A percentile compares a stretch with the other conserved stretches of the same genome.
Conservation (phyloP, 2,888 invertebrate genomes). For the Bhutanitis thaidina region DNA sequence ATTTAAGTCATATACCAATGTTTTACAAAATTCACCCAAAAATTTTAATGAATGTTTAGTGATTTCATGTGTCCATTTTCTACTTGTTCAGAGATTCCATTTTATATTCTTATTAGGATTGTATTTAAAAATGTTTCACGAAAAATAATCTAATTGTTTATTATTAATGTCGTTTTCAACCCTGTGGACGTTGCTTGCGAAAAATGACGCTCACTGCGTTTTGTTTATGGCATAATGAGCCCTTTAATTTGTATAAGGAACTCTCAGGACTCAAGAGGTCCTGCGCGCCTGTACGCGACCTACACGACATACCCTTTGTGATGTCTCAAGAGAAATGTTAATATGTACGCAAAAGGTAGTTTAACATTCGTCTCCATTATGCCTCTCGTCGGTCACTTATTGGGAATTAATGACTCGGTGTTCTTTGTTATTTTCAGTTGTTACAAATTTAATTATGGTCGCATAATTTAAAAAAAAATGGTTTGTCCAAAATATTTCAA, state of each 20-base stretch:
- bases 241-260: conserved; percentile 18
- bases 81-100: too few relatives aligned
- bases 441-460: too few relatives aligned
- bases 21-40: too few relatives aligned
- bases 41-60: too few relatives aligned
- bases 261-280: neutral
- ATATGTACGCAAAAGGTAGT: conserved; percentile 4
- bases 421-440: conserved; percentile 1
- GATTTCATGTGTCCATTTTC: too few relatives aligned
- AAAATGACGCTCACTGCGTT: conserved; percentile 44
- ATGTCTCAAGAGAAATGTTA: conserved; percentile 18
- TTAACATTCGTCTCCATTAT: conserved; percentile 13
- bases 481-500: too few relatives aligned
- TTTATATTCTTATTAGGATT: too few relatives aligned
- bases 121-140: too few relatives aligned
- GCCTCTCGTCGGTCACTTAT: neutral
- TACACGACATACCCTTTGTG: conserved; percentile 18
- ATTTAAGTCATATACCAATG: too few relatives aligned
- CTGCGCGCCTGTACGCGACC: neutral
- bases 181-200: conserved; percentile 32
- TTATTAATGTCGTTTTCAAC: conserved; percentile 16
- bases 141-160: too few relatives aligned
- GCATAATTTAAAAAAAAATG: too few relatives aligned
- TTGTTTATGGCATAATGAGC: conserved; percentile 40
- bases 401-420: neutral